Conservation (phyloP, 2,113 vertebrate species). For the Potamarius usumacintae region DNA sequence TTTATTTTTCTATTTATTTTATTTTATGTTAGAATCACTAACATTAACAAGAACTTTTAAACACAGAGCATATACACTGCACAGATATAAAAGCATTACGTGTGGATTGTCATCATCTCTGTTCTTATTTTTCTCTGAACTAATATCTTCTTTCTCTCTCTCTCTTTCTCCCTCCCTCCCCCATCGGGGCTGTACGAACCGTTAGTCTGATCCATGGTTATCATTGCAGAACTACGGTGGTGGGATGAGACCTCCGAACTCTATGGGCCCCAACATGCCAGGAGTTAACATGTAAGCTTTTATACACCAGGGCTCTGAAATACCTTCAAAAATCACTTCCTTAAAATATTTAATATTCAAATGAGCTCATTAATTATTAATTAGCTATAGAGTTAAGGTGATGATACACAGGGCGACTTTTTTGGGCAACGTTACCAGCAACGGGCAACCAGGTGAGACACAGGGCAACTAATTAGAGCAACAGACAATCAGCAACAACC, state of each 20-base stretch:
- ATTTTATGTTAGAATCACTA: not conserved
- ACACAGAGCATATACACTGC: not conserved
- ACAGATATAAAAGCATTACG: not conserved
- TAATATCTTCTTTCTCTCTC: not conserved
- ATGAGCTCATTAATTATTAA: not conserved
- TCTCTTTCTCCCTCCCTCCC: conserved; percentile 49
- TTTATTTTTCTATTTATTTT: not conserved
- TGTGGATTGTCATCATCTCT: not conserved
- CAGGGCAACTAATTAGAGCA: no score
- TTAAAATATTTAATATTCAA: not conserved
- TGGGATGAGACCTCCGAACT: conserved; percentile 84
- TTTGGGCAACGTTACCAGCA: no score
- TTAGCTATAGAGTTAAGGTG: not conserved
- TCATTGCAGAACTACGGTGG: conserved; percentile 85
- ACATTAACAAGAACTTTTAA: not conserved
- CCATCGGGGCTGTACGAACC: conserved; percentile 52
- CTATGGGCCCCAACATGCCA: conserved; percentile 83
- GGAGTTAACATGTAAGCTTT: conserved; percentile 85
- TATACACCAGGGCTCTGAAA: not conserved
- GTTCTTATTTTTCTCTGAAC: not conserved
- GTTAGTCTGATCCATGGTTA: conserved; percentile 80
- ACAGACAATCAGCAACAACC: no score
- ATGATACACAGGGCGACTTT: no score
- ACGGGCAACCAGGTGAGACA: no score
- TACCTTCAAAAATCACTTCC: not conserved